These are phyloP conservation scores for Sebastes kiyomatsui DNA, from an alignment of 2,797 vertebrate species.

Conservation along the genomic window DNA sequence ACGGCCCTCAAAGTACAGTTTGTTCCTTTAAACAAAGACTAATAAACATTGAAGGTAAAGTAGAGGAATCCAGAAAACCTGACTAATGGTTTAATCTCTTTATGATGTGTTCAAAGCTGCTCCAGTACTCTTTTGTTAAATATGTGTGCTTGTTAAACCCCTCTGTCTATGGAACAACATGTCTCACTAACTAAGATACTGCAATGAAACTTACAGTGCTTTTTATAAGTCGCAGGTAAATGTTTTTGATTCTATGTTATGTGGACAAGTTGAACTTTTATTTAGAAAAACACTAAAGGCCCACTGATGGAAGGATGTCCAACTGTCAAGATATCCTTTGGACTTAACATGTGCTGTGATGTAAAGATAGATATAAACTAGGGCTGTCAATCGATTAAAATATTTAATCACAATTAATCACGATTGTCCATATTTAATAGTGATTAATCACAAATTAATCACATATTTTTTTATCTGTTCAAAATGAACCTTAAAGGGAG, in stretches of 20 bases:
- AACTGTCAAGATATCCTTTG: background rate
- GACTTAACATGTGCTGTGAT: background rate
- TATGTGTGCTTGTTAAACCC: background rate
- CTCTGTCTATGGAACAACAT: background rate
- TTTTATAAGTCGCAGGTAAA: background rate
- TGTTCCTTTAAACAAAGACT: background rate
- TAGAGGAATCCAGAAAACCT: background rate
- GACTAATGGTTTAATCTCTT: background rate
- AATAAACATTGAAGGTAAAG: background rate
- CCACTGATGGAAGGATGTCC: background rate
- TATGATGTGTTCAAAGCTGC: background rate
- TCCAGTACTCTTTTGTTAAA: background rate
- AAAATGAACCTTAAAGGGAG: rapidly evolving
- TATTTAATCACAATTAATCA: no score
- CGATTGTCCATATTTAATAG: no score
- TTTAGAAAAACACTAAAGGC: background rate
- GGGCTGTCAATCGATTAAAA: no score
- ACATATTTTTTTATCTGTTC: no score
- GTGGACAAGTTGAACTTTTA: background rate
- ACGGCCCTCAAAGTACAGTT: background rate
- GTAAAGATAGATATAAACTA: background rate
- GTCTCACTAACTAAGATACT: background rate
- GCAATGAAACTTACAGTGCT: background rate
- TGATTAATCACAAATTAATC: no score
- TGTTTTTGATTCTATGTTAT: background rate